Base-by-base conservation (phyloP, 2,797 vertebrate species). In the Syngnathus rostellatus region DNA sequence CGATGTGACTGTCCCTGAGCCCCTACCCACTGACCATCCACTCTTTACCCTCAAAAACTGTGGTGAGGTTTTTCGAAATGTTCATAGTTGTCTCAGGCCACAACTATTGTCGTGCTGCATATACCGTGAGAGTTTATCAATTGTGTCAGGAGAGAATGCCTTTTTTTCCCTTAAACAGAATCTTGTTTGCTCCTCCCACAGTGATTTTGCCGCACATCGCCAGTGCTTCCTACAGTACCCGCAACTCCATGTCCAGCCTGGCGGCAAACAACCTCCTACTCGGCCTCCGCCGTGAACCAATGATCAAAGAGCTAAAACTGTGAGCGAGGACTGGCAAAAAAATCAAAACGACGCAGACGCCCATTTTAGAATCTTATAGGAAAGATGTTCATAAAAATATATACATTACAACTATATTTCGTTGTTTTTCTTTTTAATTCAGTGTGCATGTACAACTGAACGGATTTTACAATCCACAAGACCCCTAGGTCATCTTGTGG, bases 141-240 rank as follows among this genome's bases (percentile, higher is more conserved):
- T 16, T n/a, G 46, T 50, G 46, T 17, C 17, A 50, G 17, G 46
- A 50, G 19, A 19, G 17, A 2, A 43, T 11, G 11, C 41, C 12
- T 43, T 43, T 11, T 43, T 43, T 43, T 43, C 12, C 12, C 12
- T 12, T 41, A 7, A 10, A 43, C 11, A 43, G 10, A 43, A 43
- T 43, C 5, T 1, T 50, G 62, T 51, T 51, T 51, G 5, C 19
- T 40, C 51, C 58, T 43, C 64, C 74, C 69, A 37, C 84, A 94
- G 93, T 93, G 67, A 93, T 94, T 74, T 90, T 94, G 37, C 93
- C 93, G 3, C 93, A 94, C 54, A 85, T 94, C 48, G 92, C 93
- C 21, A 94, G 92, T 58, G 93, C 92, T 5, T 89, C 93, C 17
- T 89, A 90, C 48, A 77, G 77, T 12, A 94, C 92, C 38, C 90